Evolutionary conservation across 2,113 vertebrate species (phyloP).

Genomic region (Chloropsis hardwickii): DNA sequence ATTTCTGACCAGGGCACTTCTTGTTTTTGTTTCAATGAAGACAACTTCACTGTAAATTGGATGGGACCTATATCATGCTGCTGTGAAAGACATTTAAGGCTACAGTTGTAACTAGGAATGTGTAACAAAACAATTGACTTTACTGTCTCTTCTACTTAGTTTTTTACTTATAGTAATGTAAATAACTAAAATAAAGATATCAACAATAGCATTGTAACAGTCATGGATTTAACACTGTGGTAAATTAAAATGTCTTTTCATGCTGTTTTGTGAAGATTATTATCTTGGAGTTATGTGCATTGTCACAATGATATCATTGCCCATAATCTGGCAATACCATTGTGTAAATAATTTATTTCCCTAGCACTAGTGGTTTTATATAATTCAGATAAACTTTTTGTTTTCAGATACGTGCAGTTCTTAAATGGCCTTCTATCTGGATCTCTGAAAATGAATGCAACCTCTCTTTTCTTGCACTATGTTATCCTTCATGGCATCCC

Average conservation of each 20-base stretch:
- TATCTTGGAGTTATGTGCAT: background rate
- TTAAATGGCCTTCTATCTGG: conserved; percentile 90
- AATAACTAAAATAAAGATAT: background rate
- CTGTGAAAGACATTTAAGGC: background rate
- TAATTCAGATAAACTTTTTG: background rate
- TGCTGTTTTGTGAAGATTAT: background rate
- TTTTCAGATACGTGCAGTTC: conserved; percentile 88
- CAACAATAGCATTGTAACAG: background rate
- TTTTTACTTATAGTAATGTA: background rate
- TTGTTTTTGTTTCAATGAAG: background rate
- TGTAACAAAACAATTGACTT: background rate
- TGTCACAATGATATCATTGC: background rate
- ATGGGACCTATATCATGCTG: background rate
- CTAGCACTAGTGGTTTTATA: background rate
- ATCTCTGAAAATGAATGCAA: conserved; percentile 91
- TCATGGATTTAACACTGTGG: background rate
- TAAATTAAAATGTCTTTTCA: background rate
- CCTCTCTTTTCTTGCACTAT: conserved; percentile 87
- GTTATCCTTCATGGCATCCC: conserved; percentile 88
- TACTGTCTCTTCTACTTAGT: background rate
- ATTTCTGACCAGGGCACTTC: background rate
- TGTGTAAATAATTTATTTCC: background rate
- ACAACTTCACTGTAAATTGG: background rate
- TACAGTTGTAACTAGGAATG: background rate
- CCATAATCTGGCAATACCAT: background rate